Conservation (phyloP, 2,797 vertebrate species). For the Mormyrus proboscirostris region DNA sequence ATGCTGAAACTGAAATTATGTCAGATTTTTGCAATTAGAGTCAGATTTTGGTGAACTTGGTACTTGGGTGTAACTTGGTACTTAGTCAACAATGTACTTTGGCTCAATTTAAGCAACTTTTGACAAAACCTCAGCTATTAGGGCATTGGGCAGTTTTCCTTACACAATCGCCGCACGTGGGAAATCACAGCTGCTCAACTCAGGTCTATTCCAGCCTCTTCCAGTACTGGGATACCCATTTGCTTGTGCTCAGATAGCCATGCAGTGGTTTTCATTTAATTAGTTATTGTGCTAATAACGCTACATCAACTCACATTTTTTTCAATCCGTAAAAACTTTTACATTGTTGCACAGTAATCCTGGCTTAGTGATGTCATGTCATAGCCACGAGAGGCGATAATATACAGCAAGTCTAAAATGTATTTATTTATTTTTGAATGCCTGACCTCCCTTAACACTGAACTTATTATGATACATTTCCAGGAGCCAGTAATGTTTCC, state of each 20-base stretch:
- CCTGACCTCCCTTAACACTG: background rate
- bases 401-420: background rate
- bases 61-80: background rate
- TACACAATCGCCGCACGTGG: background rate
- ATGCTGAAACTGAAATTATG: background rate
- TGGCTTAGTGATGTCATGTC: background rate
- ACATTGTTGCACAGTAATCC: background rate
- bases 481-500: background rate
- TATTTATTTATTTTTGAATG: background rate
- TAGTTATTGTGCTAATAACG: background rate
- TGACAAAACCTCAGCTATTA: background rate
- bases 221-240: background rate
- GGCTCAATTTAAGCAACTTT: background rate
- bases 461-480: background rate
- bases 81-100: background rate
- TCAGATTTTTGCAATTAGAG: background rate
- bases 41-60: background rate
- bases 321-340: background rate
- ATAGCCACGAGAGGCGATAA: background rate
- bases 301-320: background rate
- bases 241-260: background rate
- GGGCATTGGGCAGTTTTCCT: background rate
- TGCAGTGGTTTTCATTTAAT: background rate
- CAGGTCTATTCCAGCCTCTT: background rate
- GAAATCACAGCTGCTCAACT: background rate